A percentile compares a stretch with the other conserved stretches of the same genome.
Evolutionary conservation across 2,797 vertebrate genomes (phyloP).

Genomic region (Notolabrus celidotus): DNA sequence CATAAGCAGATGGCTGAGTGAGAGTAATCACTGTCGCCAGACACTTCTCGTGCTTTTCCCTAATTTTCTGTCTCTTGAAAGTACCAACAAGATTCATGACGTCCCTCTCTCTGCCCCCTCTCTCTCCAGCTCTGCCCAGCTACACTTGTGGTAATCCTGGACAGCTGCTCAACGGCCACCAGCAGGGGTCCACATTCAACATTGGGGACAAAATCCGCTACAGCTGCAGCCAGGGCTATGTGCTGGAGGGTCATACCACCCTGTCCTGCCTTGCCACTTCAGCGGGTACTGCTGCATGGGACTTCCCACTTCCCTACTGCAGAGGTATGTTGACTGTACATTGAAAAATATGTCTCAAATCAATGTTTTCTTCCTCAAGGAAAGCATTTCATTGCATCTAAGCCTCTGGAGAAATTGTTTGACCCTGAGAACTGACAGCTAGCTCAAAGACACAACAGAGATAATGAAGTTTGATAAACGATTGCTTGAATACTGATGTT

Average conservation of each 20-base stretch:
- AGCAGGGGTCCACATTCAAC: slow-evolving; percentile 95
- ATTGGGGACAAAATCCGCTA: slow-evolving; percentile 97
- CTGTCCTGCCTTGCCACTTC: slow-evolving; percentile 93
- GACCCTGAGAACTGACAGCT: not conserved
- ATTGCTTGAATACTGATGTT: too few species aligned
- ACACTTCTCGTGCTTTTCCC: not conserved
- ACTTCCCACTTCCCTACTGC: slow-evolving; percentile 97
- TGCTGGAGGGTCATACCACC: slow-evolving; percentile 95
- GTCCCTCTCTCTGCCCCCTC: not conserved
- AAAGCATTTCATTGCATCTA: not conserved
- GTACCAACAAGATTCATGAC: slow-evolving; percentile 10
- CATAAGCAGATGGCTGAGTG: not conserved
- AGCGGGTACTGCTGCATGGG: slow-evolving; percentile 93
- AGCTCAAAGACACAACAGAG: not conserved
- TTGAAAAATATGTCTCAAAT: not conserved
- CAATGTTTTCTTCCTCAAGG: not conserved
- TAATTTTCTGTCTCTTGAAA: slow-evolving; percentile 10
- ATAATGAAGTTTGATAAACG: not conserved
- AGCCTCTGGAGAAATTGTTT: not conserved
- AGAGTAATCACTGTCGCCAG: slow-evolving; percentile 8
- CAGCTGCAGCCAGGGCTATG: slow-evolving; percentile 94
- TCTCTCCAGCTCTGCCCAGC: slow-evolving; percentile 91
- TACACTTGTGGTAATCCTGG: slow-evolving; percentile 98
- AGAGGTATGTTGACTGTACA: slow-evolving; percentile 85
- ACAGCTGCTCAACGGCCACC: slow-evolving; percentile 91